phyloP scores from a whole-genome alignment of 2,113 vertebrate species.

The Siniperca chuatsi region DNA sequence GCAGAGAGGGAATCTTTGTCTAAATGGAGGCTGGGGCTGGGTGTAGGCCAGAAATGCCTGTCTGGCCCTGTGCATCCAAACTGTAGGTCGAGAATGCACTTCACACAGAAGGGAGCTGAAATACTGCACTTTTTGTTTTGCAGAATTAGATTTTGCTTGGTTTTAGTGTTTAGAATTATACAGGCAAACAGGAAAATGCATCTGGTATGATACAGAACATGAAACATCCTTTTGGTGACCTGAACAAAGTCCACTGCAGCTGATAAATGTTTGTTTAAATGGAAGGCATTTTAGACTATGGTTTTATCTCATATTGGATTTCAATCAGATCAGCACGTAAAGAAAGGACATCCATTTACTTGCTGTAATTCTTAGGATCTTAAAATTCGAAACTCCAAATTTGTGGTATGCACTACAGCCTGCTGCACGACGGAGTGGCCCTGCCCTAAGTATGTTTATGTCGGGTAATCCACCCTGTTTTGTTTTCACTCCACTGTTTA shows the following conservation, averaged over 20 bases:
- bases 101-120: constrained; percentile 11
- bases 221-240: constrained; percentile 22
- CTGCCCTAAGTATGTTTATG: constrained; percentile 44
- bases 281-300: not conserved
- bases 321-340: constrained; percentile 21
- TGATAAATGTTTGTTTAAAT: constrained; percentile 6
- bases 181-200: not conserved
- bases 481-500: constrained; percentile 52
- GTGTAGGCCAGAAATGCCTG: constrained; percentile 58
- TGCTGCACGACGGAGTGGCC: constrained; percentile 22
- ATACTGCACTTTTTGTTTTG: not conserved
- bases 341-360: constrained; percentile 14
- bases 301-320: constrained; percentile 27
- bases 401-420: constrained; percentile 22
- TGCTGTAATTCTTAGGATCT: not conserved
- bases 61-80: constrained; percentile 44
- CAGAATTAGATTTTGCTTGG: not conserved
- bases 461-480: constrained; percentile 53
- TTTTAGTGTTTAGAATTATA: constrained; percentile 1
- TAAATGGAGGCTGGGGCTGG: constrained; percentile 56
- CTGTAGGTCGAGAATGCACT: constrained; percentile 46
- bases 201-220: constrained; percentile 6
- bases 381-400: constrained; percentile 14
- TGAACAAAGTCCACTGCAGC: constrained; percentile 5
- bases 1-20: constrained; percentile 75